Evolutionary conservation across 2,113 vertebrate species (phyloP).

Genomic region (Zosterops hypoxanthus): DNA sequence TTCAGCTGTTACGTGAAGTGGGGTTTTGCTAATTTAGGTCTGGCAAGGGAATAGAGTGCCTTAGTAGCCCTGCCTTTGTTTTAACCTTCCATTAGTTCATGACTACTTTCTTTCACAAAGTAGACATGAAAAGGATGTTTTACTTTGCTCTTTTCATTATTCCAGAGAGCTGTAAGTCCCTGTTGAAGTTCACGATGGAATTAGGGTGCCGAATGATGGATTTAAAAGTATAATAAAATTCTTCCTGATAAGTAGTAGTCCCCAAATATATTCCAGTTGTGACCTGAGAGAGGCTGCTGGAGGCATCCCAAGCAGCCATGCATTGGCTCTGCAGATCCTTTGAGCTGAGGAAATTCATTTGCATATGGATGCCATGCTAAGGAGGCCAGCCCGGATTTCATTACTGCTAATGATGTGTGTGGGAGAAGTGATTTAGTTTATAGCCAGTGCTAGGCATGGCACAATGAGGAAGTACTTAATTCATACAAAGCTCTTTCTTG

Average conservation of each 20-base stretch:
- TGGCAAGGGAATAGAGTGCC: not conserved
- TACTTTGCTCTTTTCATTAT: slow-evolving; percentile 4
- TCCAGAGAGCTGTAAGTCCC: not conserved
- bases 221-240: slow-evolving; percentile 30
- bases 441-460: not conserved
- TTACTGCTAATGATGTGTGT: slow-evolving; percentile 53
- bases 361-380: slow-evolving; percentile 52
- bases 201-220: not conserved
- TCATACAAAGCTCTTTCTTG: not conserved
- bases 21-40: not conserved
- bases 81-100: not conserved
- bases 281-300: not conserved
- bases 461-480: slow-evolving; percentile 32
- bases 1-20: not conserved
- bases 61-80: not conserved
- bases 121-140: slow-evolving; percentile 13
- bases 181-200: not conserved
- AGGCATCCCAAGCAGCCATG: not conserved
- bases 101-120: not conserved
- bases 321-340: not conserved
- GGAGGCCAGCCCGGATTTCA: slow-evolving; percentile 27
- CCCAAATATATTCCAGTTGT: slow-evolving; percentile 31
- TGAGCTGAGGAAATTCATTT: slow-evolving; percentile 23
- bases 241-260: not conserved
- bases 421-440: slow-evolving; percentile 52